phyloP scores from a whole-genome alignment of 2,113 vertebrate species.

The Platycercus adscitus region DNA sequence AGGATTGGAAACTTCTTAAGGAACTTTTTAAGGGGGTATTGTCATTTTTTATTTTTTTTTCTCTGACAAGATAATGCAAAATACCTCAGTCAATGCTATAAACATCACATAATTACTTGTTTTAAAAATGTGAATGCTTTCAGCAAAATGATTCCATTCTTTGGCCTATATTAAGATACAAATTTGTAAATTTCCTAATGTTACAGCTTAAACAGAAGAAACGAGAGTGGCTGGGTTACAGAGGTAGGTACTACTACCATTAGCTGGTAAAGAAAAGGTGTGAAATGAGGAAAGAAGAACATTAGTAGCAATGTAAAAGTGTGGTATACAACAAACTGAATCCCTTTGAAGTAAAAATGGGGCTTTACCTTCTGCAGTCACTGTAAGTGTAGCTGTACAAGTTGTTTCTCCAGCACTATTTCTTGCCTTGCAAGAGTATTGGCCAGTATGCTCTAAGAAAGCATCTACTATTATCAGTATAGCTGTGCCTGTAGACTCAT shows the following conservation, averaged over 20 bases:
- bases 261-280: slow-evolving; percentile 23
- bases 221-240: slow-evolving; percentile 36
- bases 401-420: slow-evolving; percentile 85
- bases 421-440: slow-evolving; percentile 88
- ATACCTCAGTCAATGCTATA: neutral
- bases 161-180: neutral
- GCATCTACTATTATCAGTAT: slow-evolving; percentile 93
- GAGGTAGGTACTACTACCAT: slow-evolving; percentile 42
- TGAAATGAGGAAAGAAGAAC: slow-evolving; percentile 38
- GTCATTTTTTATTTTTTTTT: neutral
- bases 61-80: neutral
- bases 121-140: neutral
- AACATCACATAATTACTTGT: neutral
- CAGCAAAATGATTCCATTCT: neutral
- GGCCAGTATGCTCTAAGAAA: slow-evolving; percentile 89
- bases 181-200: neutral
- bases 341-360: slow-evolving; percentile 64
- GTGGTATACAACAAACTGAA: slow-evolving; percentile 66
- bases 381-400: slow-evolving; percentile 82
- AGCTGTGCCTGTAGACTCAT: slow-evolving; percentile 87
- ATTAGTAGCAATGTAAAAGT: slow-evolving; percentile 70
- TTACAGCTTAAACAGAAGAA: neutral
- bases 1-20: neutral
- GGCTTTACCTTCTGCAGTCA: slow-evolving; percentile 83
- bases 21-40: neutral